Percentiles rank a stretch among this genome's conserved stretches.
Conservation (phyloP, 2,888 invertebrate genomes). For the Tolmerus cingulatus region DNA sequence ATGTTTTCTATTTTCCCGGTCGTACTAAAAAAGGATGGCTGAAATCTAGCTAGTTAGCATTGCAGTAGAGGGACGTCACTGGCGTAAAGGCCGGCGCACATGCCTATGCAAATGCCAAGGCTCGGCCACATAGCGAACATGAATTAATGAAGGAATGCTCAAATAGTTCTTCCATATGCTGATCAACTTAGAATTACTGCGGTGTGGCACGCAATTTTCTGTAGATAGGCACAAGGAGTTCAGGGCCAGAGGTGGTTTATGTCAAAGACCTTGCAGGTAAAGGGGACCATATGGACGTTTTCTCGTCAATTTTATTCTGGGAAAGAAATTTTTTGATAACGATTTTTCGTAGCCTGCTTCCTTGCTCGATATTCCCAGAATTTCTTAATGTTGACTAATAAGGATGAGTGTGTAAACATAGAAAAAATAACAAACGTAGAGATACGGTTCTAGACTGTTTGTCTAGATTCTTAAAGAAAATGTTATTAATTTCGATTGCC, state of each 20-base stretch:
- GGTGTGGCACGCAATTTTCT: slow-evolving; percentile 30
- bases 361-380: not conserved
- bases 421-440: too few species aligned
- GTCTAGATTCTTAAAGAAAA: too few species aligned
- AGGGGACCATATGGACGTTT: not conserved
- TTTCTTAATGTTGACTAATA: not conserved
- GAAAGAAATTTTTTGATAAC: not conserved
- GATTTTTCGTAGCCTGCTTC: not conserved
- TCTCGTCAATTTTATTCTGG: not conserved
- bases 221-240: slow-evolving; percentile 2
- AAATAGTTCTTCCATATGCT: slow-evolving; percentile 37
- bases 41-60: not conserved
- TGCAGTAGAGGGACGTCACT: not conserved
- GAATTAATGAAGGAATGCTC: slow-evolving; percentile 22
- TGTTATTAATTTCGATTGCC: too few species aligned
- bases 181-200: slow-evolving; percentile 39
- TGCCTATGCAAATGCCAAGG: not conserved
- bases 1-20: not conserved
- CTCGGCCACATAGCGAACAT: not conserved
- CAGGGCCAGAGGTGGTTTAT: slow-evolving; percentile 8
- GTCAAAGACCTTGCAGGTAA: slow-evolving; percentile 14
- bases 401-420: not conserved
- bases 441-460: too few species aligned
- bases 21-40: not conserved
- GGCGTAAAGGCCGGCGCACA: not conserved